Base-by-base conservation (phyloP, 2,888 invertebrate species). In the Zaprionus lineosus region DNA sequence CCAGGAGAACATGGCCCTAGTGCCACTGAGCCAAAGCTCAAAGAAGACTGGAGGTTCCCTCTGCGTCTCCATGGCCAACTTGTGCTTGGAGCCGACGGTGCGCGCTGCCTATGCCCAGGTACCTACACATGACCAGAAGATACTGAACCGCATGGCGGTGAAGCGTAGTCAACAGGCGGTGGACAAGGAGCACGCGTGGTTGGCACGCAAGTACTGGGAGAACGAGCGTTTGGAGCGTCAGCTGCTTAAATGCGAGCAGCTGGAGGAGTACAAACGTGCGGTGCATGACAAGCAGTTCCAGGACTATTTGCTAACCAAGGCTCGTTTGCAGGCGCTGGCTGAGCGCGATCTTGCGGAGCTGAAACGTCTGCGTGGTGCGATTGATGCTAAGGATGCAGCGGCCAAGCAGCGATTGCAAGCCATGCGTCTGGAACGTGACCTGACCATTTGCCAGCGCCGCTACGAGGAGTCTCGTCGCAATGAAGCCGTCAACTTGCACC, bases 191-290 rank as follows among this genome's bases (percentile, higher is more conserved):
- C 89, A 89, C 47, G 87, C 90, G 3, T 90, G 89, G 89, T 61
- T 89, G 43, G 90, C 90, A 1, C 81, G 89, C 5, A 89, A 90
- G 56, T 89, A 87, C 58, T 89, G 90, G 89, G 90, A 90, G 59
- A 88, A 89, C 47, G 90, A 90, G 57, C 88, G 89, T 12, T 84
- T 87, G 52, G 88, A 89, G 64, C 83, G 89, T 0, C 86, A 90
- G 55, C 68, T 89, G n/a, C 61, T 88, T 1, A 89, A 88, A 39
- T 88, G 86, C 61, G 88, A 89, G 46, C 89, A 90, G 63, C 79
- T 88, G 74, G 88, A 87, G 52, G 87, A 88, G 46, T 89, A 89
- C 48, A 84, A 87, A 47, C 87, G 85, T 18, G 85, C 88, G 0
- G 83, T 90, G 12, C 82, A 82, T 5, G 86, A 89, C 29, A 90